Percentiles rank a stretch among this genome's conserved stretches.
Conservation (phyloP, 2,888 invertebrate species). For the Epinotia bilunana region DNA sequence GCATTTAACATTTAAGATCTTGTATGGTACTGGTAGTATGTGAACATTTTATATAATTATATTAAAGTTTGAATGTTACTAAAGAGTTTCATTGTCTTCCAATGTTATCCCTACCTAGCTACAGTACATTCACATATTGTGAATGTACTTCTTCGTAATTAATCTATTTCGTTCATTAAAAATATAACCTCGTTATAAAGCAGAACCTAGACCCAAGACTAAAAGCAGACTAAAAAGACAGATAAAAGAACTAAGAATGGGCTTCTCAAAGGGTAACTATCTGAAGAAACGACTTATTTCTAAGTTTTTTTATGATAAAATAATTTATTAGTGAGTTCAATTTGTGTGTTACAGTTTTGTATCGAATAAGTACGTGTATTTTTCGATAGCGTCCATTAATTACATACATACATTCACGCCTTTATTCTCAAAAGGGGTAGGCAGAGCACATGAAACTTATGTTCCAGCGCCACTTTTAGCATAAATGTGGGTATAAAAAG, state of each 20-base stretch:
- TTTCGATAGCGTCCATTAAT: too few species aligned
- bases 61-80: constrained; percentile 33
- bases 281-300: background rate
- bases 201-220: background rate
- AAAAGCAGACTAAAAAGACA: background rate
- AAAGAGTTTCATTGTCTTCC: constrained; percentile 5
- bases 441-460: too few species aligned
- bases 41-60: constrained; percentile 20
- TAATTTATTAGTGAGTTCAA: background rate
- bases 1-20: constrained; percentile 7
- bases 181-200: background rate
- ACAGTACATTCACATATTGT: too few species aligned
- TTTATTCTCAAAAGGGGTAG: too few species aligned
- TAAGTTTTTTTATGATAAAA: background rate
- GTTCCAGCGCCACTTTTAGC: too few species aligned
- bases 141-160: background rate
- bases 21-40: constrained; percentile 12
- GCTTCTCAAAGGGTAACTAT: background rate
- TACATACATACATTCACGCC: too few species aligned
- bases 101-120: background rate
- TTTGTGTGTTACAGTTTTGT: too few species aligned
- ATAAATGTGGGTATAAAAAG: too few species aligned
- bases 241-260: background rate
- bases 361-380: too few species aligned
- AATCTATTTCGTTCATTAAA: background rate